Conservation (phyloP, 1,140 invertebrate genomes). For the Matsumurasca onukii region DNA sequence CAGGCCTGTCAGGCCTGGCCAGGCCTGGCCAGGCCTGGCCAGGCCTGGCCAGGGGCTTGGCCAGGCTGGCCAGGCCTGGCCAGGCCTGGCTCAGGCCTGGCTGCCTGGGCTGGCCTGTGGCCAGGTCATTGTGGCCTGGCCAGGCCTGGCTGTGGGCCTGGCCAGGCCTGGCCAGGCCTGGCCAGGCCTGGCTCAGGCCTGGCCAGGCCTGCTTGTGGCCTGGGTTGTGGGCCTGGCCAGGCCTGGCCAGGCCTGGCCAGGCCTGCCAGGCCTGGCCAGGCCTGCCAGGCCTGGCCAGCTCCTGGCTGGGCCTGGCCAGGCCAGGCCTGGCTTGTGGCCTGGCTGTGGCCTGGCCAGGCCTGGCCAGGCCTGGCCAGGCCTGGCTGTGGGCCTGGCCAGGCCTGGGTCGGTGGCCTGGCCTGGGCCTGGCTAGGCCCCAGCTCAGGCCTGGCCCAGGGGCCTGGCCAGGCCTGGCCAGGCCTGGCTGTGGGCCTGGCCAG, state of each 20-base stretch:
- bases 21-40: not conserved
- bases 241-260: constrained; percentile 3
- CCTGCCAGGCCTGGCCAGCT: not conserved
- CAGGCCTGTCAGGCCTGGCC: not conserved
- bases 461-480: too few species aligned
- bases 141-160: too few species aligned
- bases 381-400: constrained; percentile 19
- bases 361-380: constrained; percentile 18
- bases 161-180: too few species aligned
- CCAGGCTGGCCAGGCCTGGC: not conserved
- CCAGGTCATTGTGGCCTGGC: constrained; percentile 9
- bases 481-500: too few species aligned
- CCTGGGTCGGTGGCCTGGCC: not conserved
- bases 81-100: constrained; percentile 15
- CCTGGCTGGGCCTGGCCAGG: constrained; percentile 7
- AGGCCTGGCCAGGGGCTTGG: constrained; percentile 10
- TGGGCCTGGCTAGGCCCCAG: not conserved
- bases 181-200: not conserved
- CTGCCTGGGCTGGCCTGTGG: constrained; percentile 14
- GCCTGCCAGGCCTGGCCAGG: not conserved
- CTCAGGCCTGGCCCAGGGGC: too few species aligned
- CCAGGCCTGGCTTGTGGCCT: too few species aligned
- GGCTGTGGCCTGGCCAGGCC: constrained; percentile 9
- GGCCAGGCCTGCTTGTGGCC: not conserved
- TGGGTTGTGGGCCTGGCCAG: not conserved